A percentile compares a stretch with the other conserved stretches of the same genome.
Evolutionary conservation across 2,797 vertebrate species (phyloP).

Genomic region (Hoplostethus atlanticus): DNA sequence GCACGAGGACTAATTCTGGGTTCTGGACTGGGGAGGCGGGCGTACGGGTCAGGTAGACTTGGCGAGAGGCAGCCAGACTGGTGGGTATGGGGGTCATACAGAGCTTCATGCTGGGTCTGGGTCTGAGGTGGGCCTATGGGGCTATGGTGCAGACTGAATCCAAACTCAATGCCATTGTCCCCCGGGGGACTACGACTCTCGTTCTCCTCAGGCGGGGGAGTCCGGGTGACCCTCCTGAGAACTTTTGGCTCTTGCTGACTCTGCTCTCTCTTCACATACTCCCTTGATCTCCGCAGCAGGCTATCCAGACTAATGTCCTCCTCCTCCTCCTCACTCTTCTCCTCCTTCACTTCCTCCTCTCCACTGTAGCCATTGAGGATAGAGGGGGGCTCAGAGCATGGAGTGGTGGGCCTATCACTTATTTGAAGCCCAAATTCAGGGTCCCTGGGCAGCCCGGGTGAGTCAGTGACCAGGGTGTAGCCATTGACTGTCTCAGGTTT

Average conservation of each 20-base stretch:
- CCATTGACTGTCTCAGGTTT: slow-evolving; percentile 71
- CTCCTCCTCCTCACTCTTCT: slow-evolving; percentile 66
- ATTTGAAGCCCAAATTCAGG: slow-evolving; percentile 41
- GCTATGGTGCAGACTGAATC: slow-evolving; percentile 74
- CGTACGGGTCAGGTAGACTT: slow-evolving; percentile 68
- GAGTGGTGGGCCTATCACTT: slow-evolving; percentile 10
- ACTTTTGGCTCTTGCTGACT: slow-evolving; percentile 77
- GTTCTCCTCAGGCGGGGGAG: slow-evolving; percentile 80
- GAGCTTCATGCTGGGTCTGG: slow-evolving; percentile 42
- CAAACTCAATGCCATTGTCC: slow-evolving; percentile 56
- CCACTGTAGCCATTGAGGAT: slow-evolving; percentile 42
- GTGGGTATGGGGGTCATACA: slow-evolving; percentile 38
- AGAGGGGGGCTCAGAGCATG: slow-evolving; percentile 26
- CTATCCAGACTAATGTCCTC: slow-evolving; percentile 90
- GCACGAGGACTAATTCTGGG: slow-evolving; percentile 84
- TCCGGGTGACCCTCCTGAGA: slow-evolving; percentile 45
- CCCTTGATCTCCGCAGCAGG: slow-evolving; percentile 91
- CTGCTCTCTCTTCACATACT: slow-evolving; percentile 90
- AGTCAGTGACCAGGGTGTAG: slow-evolving; percentile 77
- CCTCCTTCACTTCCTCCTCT: slow-evolving; percentile 36
- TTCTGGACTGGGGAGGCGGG: slow-evolving; percentile 86
- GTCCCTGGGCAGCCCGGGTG: slow-evolving; percentile 61
- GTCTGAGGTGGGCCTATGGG: slow-evolving; percentile 58
- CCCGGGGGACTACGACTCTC: slow-evolving; percentile 71
- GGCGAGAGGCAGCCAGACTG: slow-evolving; percentile 52